Conservation (phyloP, 2,113 vertebrate genomes). For the Trichechus manatus region DNA sequence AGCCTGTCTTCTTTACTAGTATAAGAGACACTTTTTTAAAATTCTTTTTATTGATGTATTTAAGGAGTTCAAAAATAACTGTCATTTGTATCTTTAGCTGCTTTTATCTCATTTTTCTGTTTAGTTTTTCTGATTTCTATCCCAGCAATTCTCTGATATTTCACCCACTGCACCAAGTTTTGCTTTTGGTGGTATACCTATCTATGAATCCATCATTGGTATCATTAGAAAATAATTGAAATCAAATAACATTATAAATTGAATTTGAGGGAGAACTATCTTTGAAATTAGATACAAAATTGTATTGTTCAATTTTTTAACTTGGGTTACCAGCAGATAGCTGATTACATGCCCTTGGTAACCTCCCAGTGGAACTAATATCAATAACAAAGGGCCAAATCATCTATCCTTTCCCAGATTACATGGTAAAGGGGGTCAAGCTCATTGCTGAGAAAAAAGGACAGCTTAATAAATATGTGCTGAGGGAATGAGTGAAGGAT, state of each 20-base stretch:
- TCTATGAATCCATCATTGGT: conserved; percentile 35
- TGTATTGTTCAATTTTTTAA: conserved; percentile 57
- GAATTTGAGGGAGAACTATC: conserved; percentile 31
- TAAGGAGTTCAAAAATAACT: conserved; percentile 6
- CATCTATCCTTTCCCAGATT: not conserved
- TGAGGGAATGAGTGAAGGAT: not conserved
- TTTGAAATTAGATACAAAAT: conserved; percentile 56
- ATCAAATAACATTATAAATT: conserved; percentile 64
- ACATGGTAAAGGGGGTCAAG: not conserved
- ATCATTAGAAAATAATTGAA: conserved; percentile 66
- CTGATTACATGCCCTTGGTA: not conserved
- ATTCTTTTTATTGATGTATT: not conserved
- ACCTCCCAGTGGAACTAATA: not conserved
- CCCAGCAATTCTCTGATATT: not conserved
- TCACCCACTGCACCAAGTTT: conserved; percentile 18
- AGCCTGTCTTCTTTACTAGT: not conserved
- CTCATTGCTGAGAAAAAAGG: not conserved
- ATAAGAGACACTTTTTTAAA: not conserved
- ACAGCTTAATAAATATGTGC: not conserved
- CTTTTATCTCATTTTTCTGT: conserved; percentile 49
- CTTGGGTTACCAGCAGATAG: conserved; percentile 29
- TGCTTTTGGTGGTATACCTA: not conserved
- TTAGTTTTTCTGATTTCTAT: conserved; percentile 41
- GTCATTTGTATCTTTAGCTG: not conserved
- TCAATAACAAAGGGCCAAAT: not conserved